phyloP scores from a whole-genome alignment of 2,888 invertebrate species.

The Octodonta nipae region DNA sequence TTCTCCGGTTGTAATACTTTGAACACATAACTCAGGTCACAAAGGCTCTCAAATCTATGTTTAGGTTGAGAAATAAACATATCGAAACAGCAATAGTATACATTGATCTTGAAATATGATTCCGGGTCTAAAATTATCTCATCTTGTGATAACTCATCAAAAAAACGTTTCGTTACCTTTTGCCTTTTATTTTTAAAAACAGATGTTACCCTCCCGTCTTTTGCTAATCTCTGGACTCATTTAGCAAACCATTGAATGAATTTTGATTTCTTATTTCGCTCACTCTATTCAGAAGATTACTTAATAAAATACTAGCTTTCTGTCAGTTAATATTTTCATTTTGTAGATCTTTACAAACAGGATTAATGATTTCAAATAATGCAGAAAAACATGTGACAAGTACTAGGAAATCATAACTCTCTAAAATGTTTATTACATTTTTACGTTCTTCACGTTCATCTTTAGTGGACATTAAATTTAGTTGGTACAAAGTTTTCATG shows the following conservation, averaged over 20 bases:
- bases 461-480: slow-evolving; percentile 5
- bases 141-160: neutral
- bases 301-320: slow-evolving; percentile 14
- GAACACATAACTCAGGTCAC: no score
- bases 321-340: slow-evolving; percentile 16
- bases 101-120: slow-evolving; percentile 1
- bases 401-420: slow-evolving; percentile 17
- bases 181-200: slow-evolving; percentile 1
- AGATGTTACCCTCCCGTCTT: neutral
- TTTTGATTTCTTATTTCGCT: slow-evolving; percentile 11
- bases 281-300: slow-evolving; percentile 15
- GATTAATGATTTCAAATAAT: slow-evolving; percentile 22
- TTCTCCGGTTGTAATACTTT: no score
- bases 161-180: slow-evolving; percentile 1
- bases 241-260: slow-evolving; percentile 6
- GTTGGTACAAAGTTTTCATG: slow-evolving; percentile 5
- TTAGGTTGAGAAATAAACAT: neutral
- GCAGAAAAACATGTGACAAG: slow-evolving; percentile 20
- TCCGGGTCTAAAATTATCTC: neutral
- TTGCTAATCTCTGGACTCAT: slow-evolving; percentile 3
- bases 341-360: slow-evolving; percentile 17
- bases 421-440: slow-evolving; percentile 12
- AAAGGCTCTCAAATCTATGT: no score
- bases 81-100: neutral
- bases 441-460: slow-evolving; percentile 5